Evolutionary conservation across 2,888 invertebrate species (phyloP).

Genomic region (Brachycybe producta): DNA sequence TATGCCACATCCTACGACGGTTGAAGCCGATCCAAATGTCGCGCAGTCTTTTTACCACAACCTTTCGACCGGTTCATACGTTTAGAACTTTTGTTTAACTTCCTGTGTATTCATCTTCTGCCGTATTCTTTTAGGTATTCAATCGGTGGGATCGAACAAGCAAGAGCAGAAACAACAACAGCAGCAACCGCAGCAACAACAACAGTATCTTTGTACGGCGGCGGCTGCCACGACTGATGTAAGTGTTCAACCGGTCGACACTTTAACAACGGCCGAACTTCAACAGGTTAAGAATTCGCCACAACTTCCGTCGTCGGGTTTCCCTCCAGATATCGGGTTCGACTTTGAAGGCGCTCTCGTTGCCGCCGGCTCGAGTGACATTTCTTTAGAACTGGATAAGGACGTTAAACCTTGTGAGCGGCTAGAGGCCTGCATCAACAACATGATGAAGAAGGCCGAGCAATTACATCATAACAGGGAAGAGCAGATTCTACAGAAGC

Average conservation of each 20-base stretch:
- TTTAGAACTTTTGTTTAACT: not conserved
- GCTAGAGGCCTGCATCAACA: slow-evolving; percentile 34
- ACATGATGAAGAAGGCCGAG: slow-evolving; percentile 34
- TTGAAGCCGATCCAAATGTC: slow-evolving; percentile 21
- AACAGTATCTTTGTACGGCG: not conserved
- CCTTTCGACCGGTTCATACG: not conserved
- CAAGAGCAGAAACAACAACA: slow-evolving; percentile 5
- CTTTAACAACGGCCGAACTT: slow-evolving; percentile 18
- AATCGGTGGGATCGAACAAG: slow-evolving; percentile 3
- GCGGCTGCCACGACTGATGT: not conserved
- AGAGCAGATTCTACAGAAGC: slow-evolving; percentile 52
- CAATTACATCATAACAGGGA: slow-evolving; percentile 30
- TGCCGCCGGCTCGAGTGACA: slow-evolving; percentile 4
- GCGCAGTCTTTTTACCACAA: slow-evolving; percentile 13
- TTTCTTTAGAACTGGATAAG: slow-evolving; percentile 15
- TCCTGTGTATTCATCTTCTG: not conserved
- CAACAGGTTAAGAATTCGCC: slow-evolving; percentile 18
- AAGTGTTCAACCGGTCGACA: slow-evolving; percentile 3
- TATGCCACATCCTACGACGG: slow-evolving; percentile 20
- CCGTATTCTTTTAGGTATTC: slow-evolving; percentile 3
- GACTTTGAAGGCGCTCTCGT: slow-evolving; percentile 18
- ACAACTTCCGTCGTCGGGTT: slow-evolving; percentile 8
- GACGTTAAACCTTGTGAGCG: slow-evolving; percentile 31
- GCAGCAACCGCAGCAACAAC: slow-evolving; percentile 1
- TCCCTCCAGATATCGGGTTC: slow-evolving; percentile 17